Evolutionary conservation across 2,797 vertebrate genomes (phyloP).

Genomic region (Poeciliopsis presidionis): DNA sequence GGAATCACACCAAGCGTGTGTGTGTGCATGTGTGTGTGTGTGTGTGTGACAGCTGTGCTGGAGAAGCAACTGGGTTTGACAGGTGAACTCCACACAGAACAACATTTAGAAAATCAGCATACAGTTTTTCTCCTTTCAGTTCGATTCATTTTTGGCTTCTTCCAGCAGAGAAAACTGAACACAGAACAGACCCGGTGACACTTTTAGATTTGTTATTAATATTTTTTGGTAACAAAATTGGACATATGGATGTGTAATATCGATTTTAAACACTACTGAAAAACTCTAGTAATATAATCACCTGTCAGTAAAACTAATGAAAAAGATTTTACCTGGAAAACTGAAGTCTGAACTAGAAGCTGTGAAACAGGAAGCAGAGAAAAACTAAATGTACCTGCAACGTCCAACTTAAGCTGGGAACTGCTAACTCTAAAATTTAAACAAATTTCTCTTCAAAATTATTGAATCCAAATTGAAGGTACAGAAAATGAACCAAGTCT

Average conservation of each 20-base stretch:
- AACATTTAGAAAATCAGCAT: neutral
- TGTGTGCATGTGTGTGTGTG: neutral
- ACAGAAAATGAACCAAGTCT: slow-evolving; percentile 24
- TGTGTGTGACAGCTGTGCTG: slow-evolving; percentile 21
- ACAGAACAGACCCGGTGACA: neutral
- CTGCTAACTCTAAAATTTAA: slow-evolving; percentile 10
- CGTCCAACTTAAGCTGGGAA: slow-evolving; percentile 11
- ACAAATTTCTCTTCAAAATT: slow-evolving; percentile 32
- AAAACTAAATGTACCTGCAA: slow-evolving; percentile 15
- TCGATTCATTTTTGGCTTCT: neutral
- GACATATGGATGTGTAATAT: neutral
- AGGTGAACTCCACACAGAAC: neutral
- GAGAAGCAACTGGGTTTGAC: slow-evolving; percentile 20
- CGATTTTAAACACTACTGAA: neutral
- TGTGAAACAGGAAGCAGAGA: slow-evolving; percentile 1
- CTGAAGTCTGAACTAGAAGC: neutral
- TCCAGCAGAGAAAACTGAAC: neutral
- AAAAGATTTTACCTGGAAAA: neutral
- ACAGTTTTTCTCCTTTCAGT: neutral
- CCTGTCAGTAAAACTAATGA: neutral
- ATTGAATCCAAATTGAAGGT: slow-evolving; percentile 36
- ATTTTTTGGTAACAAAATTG: neutral
- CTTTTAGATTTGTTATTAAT: neutral
- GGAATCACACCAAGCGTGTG: neutral
- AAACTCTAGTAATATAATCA: neutral